A percentile compares a stretch with the other conserved stretches of the same genome.
Conservation (phyloP, 1,140 invertebrate genomes). For the Psilanteris sp. region DNA sequence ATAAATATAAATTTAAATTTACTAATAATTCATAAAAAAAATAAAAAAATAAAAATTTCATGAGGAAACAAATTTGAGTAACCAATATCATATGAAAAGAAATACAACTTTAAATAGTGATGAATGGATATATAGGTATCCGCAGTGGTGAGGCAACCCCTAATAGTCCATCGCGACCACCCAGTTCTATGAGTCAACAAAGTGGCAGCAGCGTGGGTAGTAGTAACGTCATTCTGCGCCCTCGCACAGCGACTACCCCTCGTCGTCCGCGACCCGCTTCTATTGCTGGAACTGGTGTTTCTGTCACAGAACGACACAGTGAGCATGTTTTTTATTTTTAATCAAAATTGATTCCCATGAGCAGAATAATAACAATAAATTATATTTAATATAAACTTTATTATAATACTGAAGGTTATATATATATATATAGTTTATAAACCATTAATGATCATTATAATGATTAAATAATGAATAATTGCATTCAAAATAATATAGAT, state of each 20-base stretch:
- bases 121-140: slow-evolving; percentile 79
- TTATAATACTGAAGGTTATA: too few species aligned
- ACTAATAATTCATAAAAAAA: too few species aligned
- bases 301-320: slow-evolving; percentile 82
- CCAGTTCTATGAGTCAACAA: slow-evolving; percentile 88
- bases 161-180: slow-evolving; percentile 87
- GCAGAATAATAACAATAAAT: too few species aligned
- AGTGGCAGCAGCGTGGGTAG: slow-evolving; percentile 82
- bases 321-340: slow-evolving; percentile 74
- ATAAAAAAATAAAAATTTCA: slow-evolving; percentile 21
- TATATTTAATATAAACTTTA: too few species aligned
- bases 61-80: slow-evolving; percentile 12
- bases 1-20: too few species aligned
- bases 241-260: slow-evolving; percentile 80
- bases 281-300: slow-evolving; percentile 91
- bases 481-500: too few species aligned
- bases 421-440: too few species aligned
- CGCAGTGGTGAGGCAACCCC: slow-evolving; percentile 87
- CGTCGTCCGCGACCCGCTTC: slow-evolving; percentile 88
- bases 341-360: too few species aligned
- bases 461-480: too few species aligned
- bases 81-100: slow-evolving; percentile 11
- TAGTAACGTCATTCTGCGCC: slow-evolving; percentile 81
- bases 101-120: too few species aligned
- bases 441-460: too few species aligned